Conservation (phyloP, 2,113 vertebrate genomes). For the Actenoides lindsayi region DNA sequence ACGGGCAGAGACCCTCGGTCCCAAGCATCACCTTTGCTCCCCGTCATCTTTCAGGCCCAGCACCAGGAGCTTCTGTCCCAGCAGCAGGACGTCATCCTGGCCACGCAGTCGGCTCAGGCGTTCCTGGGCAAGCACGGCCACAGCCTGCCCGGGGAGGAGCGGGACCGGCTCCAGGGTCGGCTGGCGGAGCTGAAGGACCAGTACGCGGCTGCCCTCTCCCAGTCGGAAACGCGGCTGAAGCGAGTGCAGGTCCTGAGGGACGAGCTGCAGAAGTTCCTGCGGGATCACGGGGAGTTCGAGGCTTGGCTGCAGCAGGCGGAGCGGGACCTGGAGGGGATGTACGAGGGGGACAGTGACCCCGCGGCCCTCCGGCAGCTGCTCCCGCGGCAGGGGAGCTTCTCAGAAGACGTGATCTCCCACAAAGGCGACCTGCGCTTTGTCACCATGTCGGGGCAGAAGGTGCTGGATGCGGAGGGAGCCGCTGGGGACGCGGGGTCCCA, state of each 20-base stretch:
- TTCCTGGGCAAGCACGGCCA: constrained; percentile 87
- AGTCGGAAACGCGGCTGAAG: constrained; percentile 84
- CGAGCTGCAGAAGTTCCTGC: constrained; percentile 90
- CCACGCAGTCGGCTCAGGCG: constrained; percentile 84
- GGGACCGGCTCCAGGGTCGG: constrained; percentile 73
- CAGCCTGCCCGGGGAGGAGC: constrained; percentile 80
- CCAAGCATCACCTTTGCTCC: not conserved
- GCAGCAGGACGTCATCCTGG: constrained; percentile 88
- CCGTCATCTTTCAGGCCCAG: constrained; percentile 66
- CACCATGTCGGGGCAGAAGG: constrained; percentile 95
- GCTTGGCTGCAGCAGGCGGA: constrained; percentile 89
- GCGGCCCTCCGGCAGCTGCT: constrained; percentile 75
- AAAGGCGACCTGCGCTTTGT: constrained; percentile 96
- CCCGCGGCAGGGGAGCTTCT: constrained; percentile 78
- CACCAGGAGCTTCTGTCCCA: constrained; percentile 91
- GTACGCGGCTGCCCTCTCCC: constrained; percentile 78
- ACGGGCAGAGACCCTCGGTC: not conserved
- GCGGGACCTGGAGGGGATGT: constrained; percentile 80
- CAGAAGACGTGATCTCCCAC: constrained; percentile 95
- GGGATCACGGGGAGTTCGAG: constrained; percentile 84
- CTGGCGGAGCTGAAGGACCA: constrained; percentile 81
- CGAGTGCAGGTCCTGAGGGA: constrained; percentile 84
- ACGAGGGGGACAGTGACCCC: constrained; percentile 71
- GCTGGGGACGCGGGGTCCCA: constrained; percentile 65
- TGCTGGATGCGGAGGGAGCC: constrained; percentile 81